These are phyloP conservation scores for Verasper variegatus DNA, from an alignment of 2,113 vertebrate genomes.

Conservation along the genomic window DNA sequence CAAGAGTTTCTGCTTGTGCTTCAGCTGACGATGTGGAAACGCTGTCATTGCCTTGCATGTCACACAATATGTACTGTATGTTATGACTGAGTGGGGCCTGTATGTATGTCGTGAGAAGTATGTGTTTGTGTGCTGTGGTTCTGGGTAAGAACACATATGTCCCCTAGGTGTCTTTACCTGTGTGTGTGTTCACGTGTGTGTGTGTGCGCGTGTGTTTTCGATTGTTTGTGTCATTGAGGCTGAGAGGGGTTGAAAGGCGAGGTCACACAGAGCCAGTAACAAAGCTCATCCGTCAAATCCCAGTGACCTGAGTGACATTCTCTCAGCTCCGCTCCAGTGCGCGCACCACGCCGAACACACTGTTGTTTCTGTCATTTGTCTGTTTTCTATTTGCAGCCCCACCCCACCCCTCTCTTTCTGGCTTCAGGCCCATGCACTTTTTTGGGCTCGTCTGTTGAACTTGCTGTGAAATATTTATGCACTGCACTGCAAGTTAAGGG, in stretches of 20 bases:
- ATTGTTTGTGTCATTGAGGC: constrained; percentile 68
- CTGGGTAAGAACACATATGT: constrained; percentile 6
- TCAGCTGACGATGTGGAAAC: constrained; percentile 26
- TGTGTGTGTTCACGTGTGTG: constrained; percentile 11
- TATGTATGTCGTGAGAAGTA: constrained; percentile 11
- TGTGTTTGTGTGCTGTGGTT: constrained; percentile 10
- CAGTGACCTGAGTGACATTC: constrained; percentile 74
- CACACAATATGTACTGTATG: constrained; percentile 10
- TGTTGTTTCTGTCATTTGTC: constrained; percentile 73
- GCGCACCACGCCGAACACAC: constrained; percentile 54
- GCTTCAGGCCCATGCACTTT: constrained; percentile 46
- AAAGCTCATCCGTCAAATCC: constrained; percentile 77
- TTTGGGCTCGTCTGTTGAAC: constrained; percentile 51
- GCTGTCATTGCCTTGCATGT: constrained; percentile 21
- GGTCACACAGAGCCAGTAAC: constrained; percentile 67
- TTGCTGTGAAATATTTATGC: constrained; percentile 71
- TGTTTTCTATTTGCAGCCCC: constrained; percentile 73
- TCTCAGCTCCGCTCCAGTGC: constrained; percentile 61
- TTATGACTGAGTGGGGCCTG: constrained; percentile 10
- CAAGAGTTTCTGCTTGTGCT: constrained; percentile 24
- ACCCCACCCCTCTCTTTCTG: constrained; percentile 19
- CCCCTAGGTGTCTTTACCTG: constrained; percentile 4
- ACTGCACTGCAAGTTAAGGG: constrained; percentile 40
- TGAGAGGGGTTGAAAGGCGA: constrained; percentile 71
- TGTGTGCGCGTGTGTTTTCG: constrained; percentile 6